These are phyloP conservation scores for Periphyllus acericola DNA, from an alignment of 2,888 invertebrate genomes.

Conservation along the genomic window DNA sequence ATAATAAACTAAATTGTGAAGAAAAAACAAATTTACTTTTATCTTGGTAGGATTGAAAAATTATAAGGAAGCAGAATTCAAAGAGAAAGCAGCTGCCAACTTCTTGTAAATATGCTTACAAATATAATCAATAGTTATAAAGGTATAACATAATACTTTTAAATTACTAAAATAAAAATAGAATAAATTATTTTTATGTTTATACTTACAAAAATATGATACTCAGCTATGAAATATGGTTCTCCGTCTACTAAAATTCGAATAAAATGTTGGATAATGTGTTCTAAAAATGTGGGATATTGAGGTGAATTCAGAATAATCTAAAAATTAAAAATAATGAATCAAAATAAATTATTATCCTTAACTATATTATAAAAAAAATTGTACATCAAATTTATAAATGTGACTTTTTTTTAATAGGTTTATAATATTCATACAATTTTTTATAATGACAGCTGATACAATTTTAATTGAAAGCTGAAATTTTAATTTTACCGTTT, in stretches of 20 bases:
- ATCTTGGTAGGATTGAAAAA: no score
- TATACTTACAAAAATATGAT: conserved; percentile 79
- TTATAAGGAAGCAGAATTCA: no score
- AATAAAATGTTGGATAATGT: conserved; percentile 89
- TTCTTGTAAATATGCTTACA: not conserved
- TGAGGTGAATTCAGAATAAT: conserved; percentile 87
- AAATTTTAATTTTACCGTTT: no score
- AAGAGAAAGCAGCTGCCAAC: no score
- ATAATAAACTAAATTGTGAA: no score
- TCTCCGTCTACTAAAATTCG: conserved; percentile 91
- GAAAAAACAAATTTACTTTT: no score
- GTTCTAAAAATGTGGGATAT: conserved; percentile 89
- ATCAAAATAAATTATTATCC: conserved; percentile 26
- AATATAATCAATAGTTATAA: not conserved
- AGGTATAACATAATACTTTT: not conserved
- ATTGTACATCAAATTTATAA: no score
- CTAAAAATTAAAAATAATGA: conserved; percentile 69
- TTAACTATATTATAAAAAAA: not conserved
- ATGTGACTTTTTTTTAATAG: no score
- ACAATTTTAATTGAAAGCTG: no score
- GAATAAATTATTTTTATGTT: not conserved
- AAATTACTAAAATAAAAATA: not conserved
- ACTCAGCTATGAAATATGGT: conserved; percentile 96
- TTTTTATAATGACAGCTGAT: no score
- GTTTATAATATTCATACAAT: no score